A percentile compares a stretch with the other conserved stretches of the same genome.
phyloP scores from a whole-genome alignment of 1,140 invertebrate genomes.

The Wasmannia auropunctata region DNA sequence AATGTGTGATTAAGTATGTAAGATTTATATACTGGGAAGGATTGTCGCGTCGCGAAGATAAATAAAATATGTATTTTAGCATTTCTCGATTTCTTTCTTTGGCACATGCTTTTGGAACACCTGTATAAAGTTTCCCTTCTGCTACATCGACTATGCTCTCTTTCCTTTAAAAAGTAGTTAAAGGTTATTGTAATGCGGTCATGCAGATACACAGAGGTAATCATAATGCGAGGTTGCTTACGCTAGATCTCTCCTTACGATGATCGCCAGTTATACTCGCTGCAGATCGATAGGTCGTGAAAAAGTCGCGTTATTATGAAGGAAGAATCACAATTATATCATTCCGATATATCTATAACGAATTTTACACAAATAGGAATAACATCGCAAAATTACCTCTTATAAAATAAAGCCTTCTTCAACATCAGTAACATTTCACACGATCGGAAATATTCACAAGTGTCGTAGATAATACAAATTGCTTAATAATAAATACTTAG shows the following conservation, averaged over 20 bases:
- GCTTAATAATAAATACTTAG: constrained; percentile 22
- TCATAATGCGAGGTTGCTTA: constrained; percentile 72
- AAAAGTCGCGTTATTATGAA: constrained; percentile 31
- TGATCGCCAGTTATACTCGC: constrained; percentile 43
- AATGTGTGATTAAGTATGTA: background rate
- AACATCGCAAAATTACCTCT: background rate
- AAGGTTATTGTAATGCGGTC: constrained; percentile 50
- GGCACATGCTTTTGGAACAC: constrained; percentile 55
- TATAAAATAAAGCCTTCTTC: constrained; percentile 23
- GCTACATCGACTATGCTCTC: constrained; percentile 23
- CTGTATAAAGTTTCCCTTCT: constrained; percentile 39
- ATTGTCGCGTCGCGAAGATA: constrained; percentile 47
- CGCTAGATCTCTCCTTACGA: constrained; percentile 29
- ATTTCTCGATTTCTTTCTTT: constrained; percentile 2
- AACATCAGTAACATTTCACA: constrained; percentile 22
- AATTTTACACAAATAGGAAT: constrained; percentile 11
- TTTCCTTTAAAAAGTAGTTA: constrained; percentile 29
- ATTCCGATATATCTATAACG: background rate
- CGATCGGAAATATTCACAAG: background rate
- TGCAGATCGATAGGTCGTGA: constrained; percentile 46
- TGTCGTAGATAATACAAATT: constrained; percentile 18
- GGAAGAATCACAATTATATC: constrained; percentile 18
- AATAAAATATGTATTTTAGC: background rate
- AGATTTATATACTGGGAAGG: constrained; percentile 15
- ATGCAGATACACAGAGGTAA: constrained; percentile 72